phyloP scores from a whole-genome alignment of 2,113 vertebrate genomes.

The Oreochromis aureus region DNA sequence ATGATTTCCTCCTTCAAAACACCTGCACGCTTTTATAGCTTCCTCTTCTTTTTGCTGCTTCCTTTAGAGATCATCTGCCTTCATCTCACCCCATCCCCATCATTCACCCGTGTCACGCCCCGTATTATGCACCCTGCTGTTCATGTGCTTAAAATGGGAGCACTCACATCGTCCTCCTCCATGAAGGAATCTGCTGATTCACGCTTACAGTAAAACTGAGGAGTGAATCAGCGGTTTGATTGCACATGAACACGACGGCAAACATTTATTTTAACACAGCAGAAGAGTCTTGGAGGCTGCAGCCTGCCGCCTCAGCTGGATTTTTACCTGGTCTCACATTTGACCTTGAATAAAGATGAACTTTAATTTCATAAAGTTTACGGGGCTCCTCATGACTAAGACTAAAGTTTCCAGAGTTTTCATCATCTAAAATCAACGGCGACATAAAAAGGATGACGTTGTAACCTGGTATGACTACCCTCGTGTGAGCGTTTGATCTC shows the following conservation, averaged over 20 bases:
- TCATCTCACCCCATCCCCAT: accelerated
- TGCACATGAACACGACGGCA: not conserved
- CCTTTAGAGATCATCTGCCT: accelerated
- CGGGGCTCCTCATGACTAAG: not conserved
- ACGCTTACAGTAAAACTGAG: not conserved
- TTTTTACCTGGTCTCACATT: not conserved
- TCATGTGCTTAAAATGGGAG: not conserved
- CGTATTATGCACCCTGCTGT: not conserved
- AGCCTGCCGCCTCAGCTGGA: not conserved
- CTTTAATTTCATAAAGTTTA: not conserved
- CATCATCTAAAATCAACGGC: not conserved
- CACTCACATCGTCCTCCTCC: not conserved
- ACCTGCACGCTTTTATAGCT: not conserved
- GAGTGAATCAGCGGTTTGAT: not conserved
- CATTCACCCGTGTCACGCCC: not conserved
- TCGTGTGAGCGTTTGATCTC: not conserved
- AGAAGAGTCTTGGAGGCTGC: not conserved
- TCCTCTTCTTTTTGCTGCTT: not conserved
- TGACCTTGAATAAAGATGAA: not conserved
- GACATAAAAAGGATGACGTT: not conserved
- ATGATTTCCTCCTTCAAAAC: not conserved
- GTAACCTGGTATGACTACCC: not conserved
- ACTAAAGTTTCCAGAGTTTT: not conserved
- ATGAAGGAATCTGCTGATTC: not conserved
- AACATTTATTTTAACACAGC: not conserved